Evolutionary conservation across 2,113 vertebrate species (phyloP).

Genomic region (Silurus glanis): DNA sequence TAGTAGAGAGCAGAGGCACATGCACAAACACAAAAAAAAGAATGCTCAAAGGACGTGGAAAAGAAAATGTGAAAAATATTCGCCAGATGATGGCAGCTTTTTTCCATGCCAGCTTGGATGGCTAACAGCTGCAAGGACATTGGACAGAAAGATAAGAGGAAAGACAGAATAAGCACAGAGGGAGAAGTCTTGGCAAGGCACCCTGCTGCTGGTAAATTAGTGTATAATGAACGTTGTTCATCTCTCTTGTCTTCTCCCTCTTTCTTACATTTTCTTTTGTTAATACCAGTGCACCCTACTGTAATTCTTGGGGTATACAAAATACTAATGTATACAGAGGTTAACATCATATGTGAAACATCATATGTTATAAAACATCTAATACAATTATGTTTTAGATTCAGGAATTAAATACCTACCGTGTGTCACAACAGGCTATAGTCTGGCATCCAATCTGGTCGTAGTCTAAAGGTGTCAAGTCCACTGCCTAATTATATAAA

Average conservation of each 20-base stretch:
- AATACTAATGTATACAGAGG: background rate
- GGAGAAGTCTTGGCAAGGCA: slow-evolving; percentile 44
- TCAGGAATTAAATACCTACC: slow-evolving; percentile 24
- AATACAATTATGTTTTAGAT: background rate
- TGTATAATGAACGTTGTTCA: slow-evolving; percentile 44
- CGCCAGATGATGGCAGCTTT: slow-evolving; percentile 11
- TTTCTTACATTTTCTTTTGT: background rate
- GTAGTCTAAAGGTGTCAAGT: slow-evolving; percentile 14
- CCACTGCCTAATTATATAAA: slow-evolving; percentile 27
- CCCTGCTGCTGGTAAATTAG: slow-evolving; percentile 49
- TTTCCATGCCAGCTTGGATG: slow-evolving; percentile 15
- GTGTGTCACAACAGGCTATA: slow-evolving; percentile 16
- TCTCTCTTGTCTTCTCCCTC: slow-evolving; percentile 16
- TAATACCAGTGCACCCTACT: background rate
- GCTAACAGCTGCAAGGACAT: slow-evolving; percentile 32
- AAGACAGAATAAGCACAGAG: slow-evolving; percentile 26
- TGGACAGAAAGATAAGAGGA: slow-evolving; percentile 16
- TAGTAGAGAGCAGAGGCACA: background rate
- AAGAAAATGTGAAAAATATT: slow-evolving; percentile 23
- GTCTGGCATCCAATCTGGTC: slow-evolving; percentile 41
- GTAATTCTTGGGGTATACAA: background rate
- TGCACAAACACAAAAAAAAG: background rate
- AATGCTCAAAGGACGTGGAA: slow-evolving; percentile 26
- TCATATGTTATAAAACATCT: background rate
- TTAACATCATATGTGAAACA: background rate